These are phyloP conservation scores for Apis laboriosa DNA, from an alignment of 1,140 invertebrate genomes.

Conservation along the genomic window DNA sequence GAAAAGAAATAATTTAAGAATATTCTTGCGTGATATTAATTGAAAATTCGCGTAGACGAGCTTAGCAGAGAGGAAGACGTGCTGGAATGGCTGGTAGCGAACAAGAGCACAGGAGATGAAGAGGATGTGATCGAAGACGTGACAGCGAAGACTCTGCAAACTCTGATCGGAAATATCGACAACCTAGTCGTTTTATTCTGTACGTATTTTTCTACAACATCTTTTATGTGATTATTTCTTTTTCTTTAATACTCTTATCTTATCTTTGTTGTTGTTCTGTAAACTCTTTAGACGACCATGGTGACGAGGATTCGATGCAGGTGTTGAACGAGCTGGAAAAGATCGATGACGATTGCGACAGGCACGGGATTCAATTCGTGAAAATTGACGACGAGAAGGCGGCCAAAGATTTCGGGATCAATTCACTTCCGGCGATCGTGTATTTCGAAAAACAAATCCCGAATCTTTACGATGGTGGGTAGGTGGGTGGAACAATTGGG, in stretches of 20 bases:
- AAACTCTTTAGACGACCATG: slow-evolving; percentile 87
- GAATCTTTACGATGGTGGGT: slow-evolving; percentile 92
- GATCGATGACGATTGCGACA: slow-evolving; percentile 96
- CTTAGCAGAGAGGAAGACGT: slow-evolving; percentile 95
- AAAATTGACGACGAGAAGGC: slow-evolving; percentile 94
- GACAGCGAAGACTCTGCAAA: slow-evolving; percentile 91
- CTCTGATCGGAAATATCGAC: slow-evolving; percentile 94
- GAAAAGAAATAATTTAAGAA: background rate
- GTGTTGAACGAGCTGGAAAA: slow-evolving; percentile 93
- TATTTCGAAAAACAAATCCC: slow-evolving; percentile 97
- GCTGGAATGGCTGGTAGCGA: slow-evolving; percentile 94
- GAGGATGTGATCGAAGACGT: slow-evolving; percentile 97
- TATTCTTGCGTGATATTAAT: background rate
- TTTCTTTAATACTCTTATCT: background rate
- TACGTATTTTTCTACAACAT: slow-evolving; percentile 82
- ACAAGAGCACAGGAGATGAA: slow-evolving; percentile 95
- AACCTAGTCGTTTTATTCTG: slow-evolving; percentile 96
- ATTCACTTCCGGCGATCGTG: slow-evolving; percentile 91
- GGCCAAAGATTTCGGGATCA: slow-evolving; percentile 92
- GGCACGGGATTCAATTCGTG: slow-evolving; percentile 95
- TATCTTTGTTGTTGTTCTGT: slow-evolving; percentile 53
- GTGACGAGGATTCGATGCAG: slow-evolving; percentile 91
- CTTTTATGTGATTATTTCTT: background rate
- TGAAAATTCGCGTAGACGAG: slow-evolving; percentile 85
- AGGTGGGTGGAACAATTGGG: slow-evolving; percentile 19